Percentiles rank a stretch among this genome's conserved stretches.
Evolutionary conservation across 2,113 vertebrate species (phyloP).

Genomic region (Pygoscelis antarcticus): DNA sequence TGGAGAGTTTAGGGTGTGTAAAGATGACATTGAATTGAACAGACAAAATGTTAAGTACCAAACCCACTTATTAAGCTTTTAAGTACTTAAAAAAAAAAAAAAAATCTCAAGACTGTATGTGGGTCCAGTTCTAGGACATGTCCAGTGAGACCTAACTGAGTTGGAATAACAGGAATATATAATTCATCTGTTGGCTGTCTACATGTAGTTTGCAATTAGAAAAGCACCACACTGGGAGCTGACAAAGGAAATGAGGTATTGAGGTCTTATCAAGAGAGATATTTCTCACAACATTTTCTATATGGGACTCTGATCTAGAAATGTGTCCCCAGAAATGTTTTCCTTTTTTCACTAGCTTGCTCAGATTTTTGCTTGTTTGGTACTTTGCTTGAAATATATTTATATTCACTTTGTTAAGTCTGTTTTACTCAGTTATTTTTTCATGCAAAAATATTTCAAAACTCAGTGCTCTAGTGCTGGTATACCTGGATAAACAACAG

Average conservation of each 20-base stretch:
- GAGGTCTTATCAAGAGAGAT: neutral
- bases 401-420: neutral
- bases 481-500: neutral
- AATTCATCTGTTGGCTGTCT: neutral
- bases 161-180: neutral
- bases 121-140: neutral
- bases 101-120: neutral
- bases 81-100: neutral
- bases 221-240: neutral
- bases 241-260: neutral
- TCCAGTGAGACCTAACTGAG: neutral
- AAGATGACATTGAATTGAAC: neutral
- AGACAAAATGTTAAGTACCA: neutral
- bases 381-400: neutral
- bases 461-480: neutral
- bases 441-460: neutral
- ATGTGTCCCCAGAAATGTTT: neutral
- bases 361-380: neutral
- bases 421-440: neutral
- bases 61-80: neutral
- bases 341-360: neutral
- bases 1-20: neutral
- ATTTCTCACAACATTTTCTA: neutral
- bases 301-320: neutral
- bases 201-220: neutral